Evolutionary conservation across 2,797 vertebrate species (phyloP).

Genomic region (Coccyzus lansbergi): DNA sequence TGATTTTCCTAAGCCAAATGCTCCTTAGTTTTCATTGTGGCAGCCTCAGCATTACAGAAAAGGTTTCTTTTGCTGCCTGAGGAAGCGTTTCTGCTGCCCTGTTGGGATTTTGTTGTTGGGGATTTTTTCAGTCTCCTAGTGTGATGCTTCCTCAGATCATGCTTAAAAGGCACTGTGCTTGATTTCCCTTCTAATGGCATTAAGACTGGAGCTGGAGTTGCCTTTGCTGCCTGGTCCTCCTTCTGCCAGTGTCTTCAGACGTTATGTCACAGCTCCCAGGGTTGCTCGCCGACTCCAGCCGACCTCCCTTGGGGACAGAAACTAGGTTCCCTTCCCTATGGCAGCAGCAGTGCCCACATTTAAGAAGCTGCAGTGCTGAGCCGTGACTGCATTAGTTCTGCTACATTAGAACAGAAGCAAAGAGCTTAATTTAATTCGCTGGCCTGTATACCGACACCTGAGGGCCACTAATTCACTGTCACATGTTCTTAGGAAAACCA

Average conservation of each 20-base stretch:
- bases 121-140: not conserved
- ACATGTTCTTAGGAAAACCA: constrained; percentile 24
- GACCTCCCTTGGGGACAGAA: not conserved
- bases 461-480: constrained; percentile 70
- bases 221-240: not conserved
- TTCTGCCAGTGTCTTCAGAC: constrained; percentile 26
- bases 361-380: constrained; percentile 57
- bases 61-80: rapidly evolving
- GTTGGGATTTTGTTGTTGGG: not conserved
- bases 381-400: constrained; percentile 70
- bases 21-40: not conserved
- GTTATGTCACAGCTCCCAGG: constrained; percentile 27
- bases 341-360: constrained; percentile 44
- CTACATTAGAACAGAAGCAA: constrained; percentile 68
- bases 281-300: not conserved
- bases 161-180: not conserved
- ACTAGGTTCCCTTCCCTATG: constrained; percentile 36
- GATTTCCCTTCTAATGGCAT: constrained; percentile 44
- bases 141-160: not conserved
- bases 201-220: constrained; percentile 24
- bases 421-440: constrained; percentile 69
- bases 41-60: not conserved
- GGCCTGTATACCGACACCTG: constrained; percentile 60
- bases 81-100: not conserved
- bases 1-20: not conserved